Conservation (phyloP, 2,888 invertebrate genomes). For the Campoplex nolae region DNA sequence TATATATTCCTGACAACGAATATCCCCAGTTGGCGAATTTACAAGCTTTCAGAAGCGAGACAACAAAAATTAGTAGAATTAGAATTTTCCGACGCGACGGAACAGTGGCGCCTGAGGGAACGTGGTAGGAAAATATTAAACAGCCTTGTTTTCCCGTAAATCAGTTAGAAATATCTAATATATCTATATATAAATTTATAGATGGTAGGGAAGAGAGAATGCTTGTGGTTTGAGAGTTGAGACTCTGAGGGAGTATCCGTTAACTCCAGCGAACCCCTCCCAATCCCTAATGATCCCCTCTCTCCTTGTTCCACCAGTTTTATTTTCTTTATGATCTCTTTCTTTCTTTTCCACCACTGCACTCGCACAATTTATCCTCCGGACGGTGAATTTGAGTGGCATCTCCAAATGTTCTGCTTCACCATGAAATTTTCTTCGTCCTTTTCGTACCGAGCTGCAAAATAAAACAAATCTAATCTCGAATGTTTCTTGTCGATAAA, state of each 20-base stretch:
- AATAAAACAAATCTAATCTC: no score
- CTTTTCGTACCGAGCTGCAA: no score
- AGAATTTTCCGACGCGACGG: slow-evolving; percentile 76
- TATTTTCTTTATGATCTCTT: slow-evolving; percentile 57
- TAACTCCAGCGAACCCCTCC: slow-evolving; percentile 55
- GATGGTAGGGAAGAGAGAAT: slow-evolving; percentile 61
- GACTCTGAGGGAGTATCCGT: slow-evolving; percentile 77
- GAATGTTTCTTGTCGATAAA: not conserved
- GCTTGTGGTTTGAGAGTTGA: slow-evolving; percentile 73
- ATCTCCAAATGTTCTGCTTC: slow-evolving; percentile 67
- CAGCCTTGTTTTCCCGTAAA: slow-evolving; percentile 84
- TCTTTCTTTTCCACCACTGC: slow-evolving; percentile 48
- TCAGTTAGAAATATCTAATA: slow-evolving; percentile 82
- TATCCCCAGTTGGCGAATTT: slow-evolving; percentile 41
- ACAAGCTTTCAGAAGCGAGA: slow-evolving; percentile 59
- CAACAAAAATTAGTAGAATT: not conserved
- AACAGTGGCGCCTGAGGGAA: slow-evolving; percentile 79
- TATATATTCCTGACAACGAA: slow-evolving; percentile 69
- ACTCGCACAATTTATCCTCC: slow-evolving; percentile 73
- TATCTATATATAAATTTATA: slow-evolving; percentile 19
- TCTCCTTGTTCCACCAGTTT: slow-evolving; percentile 66
- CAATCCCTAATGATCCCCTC: slow-evolving; percentile 79
- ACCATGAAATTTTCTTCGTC: not conserved
- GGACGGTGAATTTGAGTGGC: slow-evolving; percentile 70
- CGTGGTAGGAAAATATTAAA: slow-evolving; percentile 82